phyloP scores from a whole-genome alignment of 2,888 invertebrate genomes.

The Aphidoletes aphidimyza region DNA sequence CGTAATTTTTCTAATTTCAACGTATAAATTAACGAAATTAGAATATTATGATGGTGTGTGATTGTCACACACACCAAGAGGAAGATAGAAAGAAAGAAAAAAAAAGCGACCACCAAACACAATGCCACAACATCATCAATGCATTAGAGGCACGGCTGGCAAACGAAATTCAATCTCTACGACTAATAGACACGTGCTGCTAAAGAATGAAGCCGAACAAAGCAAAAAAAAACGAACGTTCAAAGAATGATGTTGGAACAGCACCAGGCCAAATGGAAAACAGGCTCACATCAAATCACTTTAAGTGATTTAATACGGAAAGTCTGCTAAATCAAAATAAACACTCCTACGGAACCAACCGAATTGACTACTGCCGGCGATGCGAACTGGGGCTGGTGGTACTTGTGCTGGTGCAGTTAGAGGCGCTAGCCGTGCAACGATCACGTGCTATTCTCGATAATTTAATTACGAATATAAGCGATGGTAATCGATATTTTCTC shows the following conservation, averaged over 20 bases:
- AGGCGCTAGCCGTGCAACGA: not conserved
- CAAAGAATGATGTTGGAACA: not conserved
- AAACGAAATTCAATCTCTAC: conserved; percentile 53
- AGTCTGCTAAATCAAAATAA: conserved; percentile 54
- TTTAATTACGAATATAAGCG: conserved; percentile 52
- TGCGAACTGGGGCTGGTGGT: too few species aligned
- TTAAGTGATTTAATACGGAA: conserved; percentile 53
- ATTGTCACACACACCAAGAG: not conserved
- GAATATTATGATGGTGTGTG: conserved; percentile 53
- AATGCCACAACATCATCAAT: not conserved
- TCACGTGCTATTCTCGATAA: conserved; percentile 52
- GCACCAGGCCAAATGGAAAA: conserved; percentile 34
- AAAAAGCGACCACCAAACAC: too few species aligned
- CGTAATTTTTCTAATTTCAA: conserved; percentile 53
- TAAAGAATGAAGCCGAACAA: not conserved
- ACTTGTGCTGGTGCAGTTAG: not conserved
- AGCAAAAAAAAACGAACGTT: not conserved
- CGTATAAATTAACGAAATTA: conserved; percentile 54
- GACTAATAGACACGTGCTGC: conserved; percentile 51
- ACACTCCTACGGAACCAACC: conserved; percentile 42
- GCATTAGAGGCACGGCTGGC: not conserved
- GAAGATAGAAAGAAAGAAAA: not conserved
- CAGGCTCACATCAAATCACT: conserved; percentile 48
- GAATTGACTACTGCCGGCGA: not conserved
- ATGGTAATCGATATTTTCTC: conserved; percentile 54